These are phyloP conservation scores for Odontomachus brunneus DNA, from an alignment of 1,140 invertebrate species.

Conservation along the genomic window DNA sequence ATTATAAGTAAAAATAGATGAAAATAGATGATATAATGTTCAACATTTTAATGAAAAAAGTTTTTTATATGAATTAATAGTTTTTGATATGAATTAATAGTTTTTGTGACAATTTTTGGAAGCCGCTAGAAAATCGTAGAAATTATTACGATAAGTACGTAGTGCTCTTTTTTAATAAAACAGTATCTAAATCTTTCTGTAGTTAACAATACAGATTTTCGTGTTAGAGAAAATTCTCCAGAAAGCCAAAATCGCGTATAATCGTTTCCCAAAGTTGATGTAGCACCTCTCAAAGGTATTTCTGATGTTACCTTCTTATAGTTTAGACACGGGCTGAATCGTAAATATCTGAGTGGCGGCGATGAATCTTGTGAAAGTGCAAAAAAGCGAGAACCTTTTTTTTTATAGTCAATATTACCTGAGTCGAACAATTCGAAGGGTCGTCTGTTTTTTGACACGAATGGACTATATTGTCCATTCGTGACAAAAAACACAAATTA, in stretches of 20 bases:
- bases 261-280: background rate
- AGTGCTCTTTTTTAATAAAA: background rate
- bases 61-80: too few relatives aligned
- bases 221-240: background rate
- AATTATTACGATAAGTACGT: too few relatives aligned
- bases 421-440: conserved; percentile 59
- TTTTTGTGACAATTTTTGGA: too few relatives aligned
- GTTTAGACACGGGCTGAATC: conserved; percentile 45
- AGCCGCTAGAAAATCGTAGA: too few relatives aligned
- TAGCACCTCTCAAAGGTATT: background rate
- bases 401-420: conserved; percentile 72
- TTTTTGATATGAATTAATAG: too few relatives aligned
- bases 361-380: conserved; percentile 69
- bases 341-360: conserved; percentile 43
- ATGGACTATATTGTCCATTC: conserved; percentile 58
- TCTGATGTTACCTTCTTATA: conserved; percentile 6
- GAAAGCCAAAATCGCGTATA: too few relatives aligned
- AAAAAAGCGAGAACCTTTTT: conserved; percentile 69
- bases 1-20: too few relatives aligned
- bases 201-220: background rate
- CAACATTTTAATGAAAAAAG: too few relatives aligned
- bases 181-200: background rate
- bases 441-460: conserved; percentile 64
- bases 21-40: too few relatives aligned
- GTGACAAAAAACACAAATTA: conserved; percentile 76